Percentiles rank a stretch among this genome's conserved stretches.
phyloP scores from a whole-genome alignment of 2,797 vertebrate genomes.

The Premnoplex brunnescens region DNA sequence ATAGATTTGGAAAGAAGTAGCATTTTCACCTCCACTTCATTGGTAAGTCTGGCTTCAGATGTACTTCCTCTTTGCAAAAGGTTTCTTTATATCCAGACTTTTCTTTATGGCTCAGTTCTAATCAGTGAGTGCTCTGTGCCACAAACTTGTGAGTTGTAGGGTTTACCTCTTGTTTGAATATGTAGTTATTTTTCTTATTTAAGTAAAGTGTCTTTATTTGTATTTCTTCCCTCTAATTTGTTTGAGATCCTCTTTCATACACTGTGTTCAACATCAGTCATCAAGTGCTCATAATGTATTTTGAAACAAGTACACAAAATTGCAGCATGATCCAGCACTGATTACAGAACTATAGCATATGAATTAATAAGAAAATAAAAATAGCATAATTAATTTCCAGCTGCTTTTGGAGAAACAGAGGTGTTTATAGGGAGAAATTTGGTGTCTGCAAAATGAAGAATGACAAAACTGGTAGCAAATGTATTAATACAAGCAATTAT shows the following conservation, averaged over 20 bases:
- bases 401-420: conserved; percentile 56
- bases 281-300: conserved; percentile 40
- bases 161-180: not conserved
- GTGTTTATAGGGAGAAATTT: not conserved
- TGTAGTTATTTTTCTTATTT: not conserved
- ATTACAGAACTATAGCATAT: conserved; percentile 52
- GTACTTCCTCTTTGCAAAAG: not conserved
- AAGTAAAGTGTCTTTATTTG: conserved; percentile 21
- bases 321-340: conserved; percentile 38
- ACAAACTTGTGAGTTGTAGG: not conserved
- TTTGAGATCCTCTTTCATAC: conserved; percentile 35
- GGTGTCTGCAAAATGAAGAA: conserved; percentile 15
- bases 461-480: conserved; percentile 13
- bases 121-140: not conserved
- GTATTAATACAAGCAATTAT: not conserved
- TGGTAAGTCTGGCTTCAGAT: not conserved
- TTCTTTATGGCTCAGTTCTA: not conserved
- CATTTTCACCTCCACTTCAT: not conserved
- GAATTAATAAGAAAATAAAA: conserved; percentile 66
- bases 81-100: not conserved
- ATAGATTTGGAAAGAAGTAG: not conserved
- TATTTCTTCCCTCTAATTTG: conserved; percentile 47
- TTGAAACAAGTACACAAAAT: conserved; percentile 50
- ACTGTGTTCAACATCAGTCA: conserved; percentile 45
- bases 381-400: conserved; percentile 58